phyloP scores from a whole-genome alignment of 2,888 invertebrate species.

The Drosophila subquinaria region DNA sequence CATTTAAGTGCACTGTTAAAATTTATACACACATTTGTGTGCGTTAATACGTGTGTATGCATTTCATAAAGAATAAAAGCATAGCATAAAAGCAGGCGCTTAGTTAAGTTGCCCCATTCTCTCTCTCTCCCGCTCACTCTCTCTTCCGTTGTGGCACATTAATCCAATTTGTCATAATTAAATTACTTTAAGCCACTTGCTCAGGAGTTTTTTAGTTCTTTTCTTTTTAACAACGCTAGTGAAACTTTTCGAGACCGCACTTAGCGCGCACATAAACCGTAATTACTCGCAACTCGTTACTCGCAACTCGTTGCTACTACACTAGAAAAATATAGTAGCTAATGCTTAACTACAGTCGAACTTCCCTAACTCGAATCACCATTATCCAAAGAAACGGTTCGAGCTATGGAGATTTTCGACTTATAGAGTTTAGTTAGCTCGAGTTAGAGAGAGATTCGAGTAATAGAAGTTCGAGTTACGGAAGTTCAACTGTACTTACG shows the following conservation, averaged over 20 bases:
- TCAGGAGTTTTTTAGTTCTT: slow-evolving; percentile 27
- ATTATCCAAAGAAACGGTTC: no score
- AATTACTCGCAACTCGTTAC: slow-evolving; percentile 63
- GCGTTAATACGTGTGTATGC: slow-evolving; percentile 31
- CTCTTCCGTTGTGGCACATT: slow-evolving; percentile 31
- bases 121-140: no score
- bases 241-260: slow-evolving; percentile 52
- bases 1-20: slow-evolving; percentile 48
- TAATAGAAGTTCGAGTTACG: no score
- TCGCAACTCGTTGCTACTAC: not conserved
- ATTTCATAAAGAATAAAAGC: slow-evolving; percentile 24
- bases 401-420: no score
- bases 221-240: slow-evolving; percentile 8
- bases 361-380: no score
- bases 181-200: slow-evolving; percentile 74
- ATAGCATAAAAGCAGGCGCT: slow-evolving; percentile 29
- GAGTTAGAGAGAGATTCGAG: no score
- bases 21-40: slow-evolving; percentile 35
- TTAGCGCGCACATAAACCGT: slow-evolving; percentile 50
- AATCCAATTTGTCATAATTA: slow-evolving; percentile 77
- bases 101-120: not conserved
- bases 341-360: not conserved
- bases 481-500: no score
- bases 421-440: no score
- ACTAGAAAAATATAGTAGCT: not conserved